Evolutionary conservation across 2,888 invertebrate species (phyloP), one percentile per base, ranked within the genome.

Genomic region (Glomeris marginata): DNA sequence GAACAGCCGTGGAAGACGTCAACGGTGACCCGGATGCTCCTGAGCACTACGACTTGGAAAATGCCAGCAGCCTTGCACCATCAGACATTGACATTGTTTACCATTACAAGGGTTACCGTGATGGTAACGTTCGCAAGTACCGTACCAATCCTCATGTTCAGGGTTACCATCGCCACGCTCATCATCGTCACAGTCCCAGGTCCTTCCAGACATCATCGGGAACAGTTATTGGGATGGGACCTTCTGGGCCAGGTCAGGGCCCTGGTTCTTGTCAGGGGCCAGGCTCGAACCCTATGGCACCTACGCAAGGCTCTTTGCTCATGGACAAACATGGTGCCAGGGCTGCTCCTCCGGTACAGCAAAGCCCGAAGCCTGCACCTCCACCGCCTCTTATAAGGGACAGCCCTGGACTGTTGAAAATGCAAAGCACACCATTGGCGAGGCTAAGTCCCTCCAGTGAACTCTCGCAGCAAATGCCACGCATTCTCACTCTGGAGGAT

Each of bases 1-100:
- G 84, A 47, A 52, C 77, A 1, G 49, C 47, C 6, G 36, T 48
- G 50, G 47, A 48, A 38, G 47, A 47, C 21, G 20, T 28, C 34
- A 38, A 48, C 20, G 33, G 28, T n/a, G 62, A 61, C 61, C 71
- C 87, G 59, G 84, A 85, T 63, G 74, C 80, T 54, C 87, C 90
- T 0, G 91, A 92, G 64, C 90, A 91, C 65, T 95, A 95, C 64
- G 94, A 95, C 65, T 72, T 95, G 54, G 95, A 95, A 70, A 94
- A 94, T 68, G 92, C 94, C 1, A 92, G 91, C 66, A 92, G 91
- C 0, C 94, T 95, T 58, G 95, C 95, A 1, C 94, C 95, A 0
- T 92, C 92, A 2, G 95, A 95, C 64, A 92, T 92, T 57, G 94
- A 95, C 64, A 87, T 95, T 55, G 88, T 91, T 11, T 90, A 90